Evolutionary conservation across 2,888 invertebrate genomes (phyloP), one percentile per base, ranked within the genome.

Genomic region (Drosophila prolongata): DNA sequence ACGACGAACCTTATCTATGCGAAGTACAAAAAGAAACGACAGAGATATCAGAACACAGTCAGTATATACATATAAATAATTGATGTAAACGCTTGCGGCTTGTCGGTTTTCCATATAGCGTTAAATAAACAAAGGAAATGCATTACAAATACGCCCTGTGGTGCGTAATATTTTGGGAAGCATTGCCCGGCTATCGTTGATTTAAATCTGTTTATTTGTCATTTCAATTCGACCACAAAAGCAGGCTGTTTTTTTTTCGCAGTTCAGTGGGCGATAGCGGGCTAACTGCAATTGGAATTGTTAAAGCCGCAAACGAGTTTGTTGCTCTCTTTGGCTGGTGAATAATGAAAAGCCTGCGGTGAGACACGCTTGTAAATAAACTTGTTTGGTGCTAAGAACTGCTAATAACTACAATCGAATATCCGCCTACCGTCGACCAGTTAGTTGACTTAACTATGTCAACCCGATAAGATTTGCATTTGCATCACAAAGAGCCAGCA

Each of bases 381-480:
- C 83, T 81, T 69, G 83, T 87, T 89, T 76, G 50, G 30, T 68
- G 69, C 58, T 61, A 62, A 77, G 78, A 79, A 78, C 76, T 68
- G 61, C 61, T 67, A 66, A 75, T 72, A 85, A 87, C 69, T 76
- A 69, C 75, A 85, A 81, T 62, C 69, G 71, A 85, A 77, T 87
- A 87, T 83, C 89, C 89, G 83, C 80, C 82, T 71, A 54, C 62
- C 44, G 62, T 50, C 54, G 64, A 69, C 69, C 54, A 66, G 70
- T 58, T 64, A 58, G 55, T 53, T 68, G 61, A 44, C 69, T 71
- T 85, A 83, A 89, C 88, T 83, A 69, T 89, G 82, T 87, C 85
- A 89, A 76, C 67, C 68, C 55, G 76, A 82, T 89, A 89, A 84
- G 85, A 53, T 67, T 57, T 47, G 35, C 61, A 72, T 57, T 57